These are phyloP conservation scores for Cheilosia vulpina DNA, from an alignment of 2,888 invertebrate genomes.

Conservation along the genomic window DNA sequence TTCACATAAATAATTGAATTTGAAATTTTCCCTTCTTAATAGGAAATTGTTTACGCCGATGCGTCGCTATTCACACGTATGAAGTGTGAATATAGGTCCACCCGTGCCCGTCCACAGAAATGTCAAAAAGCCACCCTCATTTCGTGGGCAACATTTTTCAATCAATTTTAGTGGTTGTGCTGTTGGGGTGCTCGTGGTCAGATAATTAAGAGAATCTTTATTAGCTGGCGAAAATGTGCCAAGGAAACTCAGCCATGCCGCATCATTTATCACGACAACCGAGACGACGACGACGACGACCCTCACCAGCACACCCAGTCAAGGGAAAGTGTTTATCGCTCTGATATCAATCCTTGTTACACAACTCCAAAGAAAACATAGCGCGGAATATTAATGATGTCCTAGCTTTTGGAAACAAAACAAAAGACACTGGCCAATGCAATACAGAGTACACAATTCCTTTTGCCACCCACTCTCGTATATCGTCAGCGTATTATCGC, in stretches of 20 bases:
- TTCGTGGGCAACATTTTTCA: conserved; percentile 55
- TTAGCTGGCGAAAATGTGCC: conserved; percentile 68
- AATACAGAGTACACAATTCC: conserved; percentile 49
- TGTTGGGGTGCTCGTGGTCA: conserved; percentile 43
- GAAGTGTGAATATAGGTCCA: conserved; percentile 17
- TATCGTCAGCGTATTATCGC: conserved; percentile 66
- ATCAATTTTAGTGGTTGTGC: conserved; percentile 49
- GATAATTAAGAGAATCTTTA: conserved; percentile 72
- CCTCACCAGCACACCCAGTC: not conserved
- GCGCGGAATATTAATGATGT: conserved; percentile 74
- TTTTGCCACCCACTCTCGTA: conserved; percentile 14
- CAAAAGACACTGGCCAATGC: conserved; percentile 70
- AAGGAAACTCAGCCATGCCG: conserved; percentile 54
- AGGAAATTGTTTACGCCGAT: conserved; percentile 68
- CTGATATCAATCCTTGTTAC: conserved; percentile 75
- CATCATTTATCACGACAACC: conserved; percentile 65
- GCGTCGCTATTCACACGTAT: conserved; percentile 64
- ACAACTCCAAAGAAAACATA: conserved; percentile 64
- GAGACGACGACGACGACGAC: conserved; percentile 40
- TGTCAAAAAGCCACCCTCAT: not conserved
- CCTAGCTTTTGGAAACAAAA: conserved; percentile 73
- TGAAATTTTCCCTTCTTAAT: conserved; percentile 64
- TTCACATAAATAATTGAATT: conserved; percentile 75
- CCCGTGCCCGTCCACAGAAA: not conserved
- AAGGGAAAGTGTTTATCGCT: conserved; percentile 71